A percentile compares a stretch with the other conserved stretches of the same genome.
Conservation (phyloP, 2,113 vertebrate species). For the Quiscalus mexicanus region DNA sequence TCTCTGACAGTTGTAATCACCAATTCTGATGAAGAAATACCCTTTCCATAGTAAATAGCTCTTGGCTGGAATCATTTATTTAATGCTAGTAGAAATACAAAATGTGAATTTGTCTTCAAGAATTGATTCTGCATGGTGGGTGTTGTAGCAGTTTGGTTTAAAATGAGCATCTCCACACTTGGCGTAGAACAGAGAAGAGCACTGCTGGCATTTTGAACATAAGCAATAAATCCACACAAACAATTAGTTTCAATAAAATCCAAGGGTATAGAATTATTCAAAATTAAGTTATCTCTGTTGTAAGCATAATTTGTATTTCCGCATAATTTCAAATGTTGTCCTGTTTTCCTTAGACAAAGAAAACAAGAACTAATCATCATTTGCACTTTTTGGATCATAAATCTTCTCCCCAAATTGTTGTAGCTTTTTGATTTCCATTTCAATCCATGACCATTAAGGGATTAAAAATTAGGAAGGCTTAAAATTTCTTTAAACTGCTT, state of each 20-base stretch:
- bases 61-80: background rate
- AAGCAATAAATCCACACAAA: background rate
- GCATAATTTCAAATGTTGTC: background rate
- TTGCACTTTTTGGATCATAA: slow-evolving; percentile 28
- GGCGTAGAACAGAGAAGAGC: background rate
- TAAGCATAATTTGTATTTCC: slow-evolving; percentile 2
- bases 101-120: background rate
- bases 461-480: background rate
- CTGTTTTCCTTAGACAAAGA: background rate
- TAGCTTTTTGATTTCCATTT: slow-evolving; percentile 35
- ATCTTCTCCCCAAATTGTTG: background rate
- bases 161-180: background rate
- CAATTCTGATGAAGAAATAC: slow-evolving; percentile 14
- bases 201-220: background rate
- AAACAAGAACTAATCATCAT: background rate
- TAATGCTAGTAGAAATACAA: background rate
- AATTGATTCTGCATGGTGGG: background rate
- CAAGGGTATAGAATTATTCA: background rate
- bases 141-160: background rate
- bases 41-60: background rate
- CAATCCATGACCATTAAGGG: slow-evolving; percentile 12
- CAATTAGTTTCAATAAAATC: slow-evolving; percentile 23
- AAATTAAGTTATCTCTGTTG: background rate
- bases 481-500: slow-evolving; percentile 37
- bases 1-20: slow-evolving; percentile 5